These are phyloP conservation scores for Zosterops japonicus DNA, from an alignment of 2,113 vertebrate genomes.

Conservation along the genomic window DNA sequence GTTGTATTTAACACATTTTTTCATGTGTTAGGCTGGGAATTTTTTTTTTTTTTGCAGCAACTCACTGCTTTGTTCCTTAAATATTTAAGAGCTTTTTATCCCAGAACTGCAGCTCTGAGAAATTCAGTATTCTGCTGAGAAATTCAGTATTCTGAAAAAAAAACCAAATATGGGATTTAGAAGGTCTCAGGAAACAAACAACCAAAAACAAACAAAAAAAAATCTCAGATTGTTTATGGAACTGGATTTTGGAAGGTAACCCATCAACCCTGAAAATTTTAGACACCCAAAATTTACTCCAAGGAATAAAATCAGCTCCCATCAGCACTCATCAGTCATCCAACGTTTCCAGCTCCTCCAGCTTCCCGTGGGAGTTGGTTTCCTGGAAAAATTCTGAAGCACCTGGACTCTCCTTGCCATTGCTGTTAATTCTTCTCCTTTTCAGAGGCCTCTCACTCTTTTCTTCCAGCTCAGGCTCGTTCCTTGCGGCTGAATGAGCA, in stretches of 20 bases:
- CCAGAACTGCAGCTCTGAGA: not conserved
- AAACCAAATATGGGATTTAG: not conserved
- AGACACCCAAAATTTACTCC: constrained; percentile 73
- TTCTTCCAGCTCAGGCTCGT: constrained; percentile 75
- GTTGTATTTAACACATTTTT: not conserved
- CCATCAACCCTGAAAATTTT: constrained; percentile 82
- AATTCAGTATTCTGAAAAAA: not conserved
- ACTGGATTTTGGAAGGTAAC: constrained; percentile 74
- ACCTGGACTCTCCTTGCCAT: constrained; percentile 73
- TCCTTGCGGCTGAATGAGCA: constrained; percentile 60
- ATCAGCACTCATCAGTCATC: constrained; percentile 74
- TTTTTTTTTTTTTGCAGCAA: not conserved
- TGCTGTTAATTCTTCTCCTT: constrained; percentile 79
- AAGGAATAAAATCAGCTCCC: constrained; percentile 62
- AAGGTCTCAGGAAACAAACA: not conserved
- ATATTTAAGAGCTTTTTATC: not conserved
- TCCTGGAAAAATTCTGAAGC: constrained; percentile 77
- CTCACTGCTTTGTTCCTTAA: not conserved
- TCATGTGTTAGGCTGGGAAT: not conserved
- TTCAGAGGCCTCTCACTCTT: constrained; percentile 77
- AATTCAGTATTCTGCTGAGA: not conserved
- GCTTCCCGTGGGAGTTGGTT: constrained; percentile 68
- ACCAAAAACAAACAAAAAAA: not conserved
- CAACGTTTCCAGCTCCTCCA: constrained; percentile 69
- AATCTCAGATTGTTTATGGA: constrained; percentile 27